Evolutionary conservation across 2,888 invertebrate species (phyloP).

Genomic region (Platycnemis pennipes): DNA sequence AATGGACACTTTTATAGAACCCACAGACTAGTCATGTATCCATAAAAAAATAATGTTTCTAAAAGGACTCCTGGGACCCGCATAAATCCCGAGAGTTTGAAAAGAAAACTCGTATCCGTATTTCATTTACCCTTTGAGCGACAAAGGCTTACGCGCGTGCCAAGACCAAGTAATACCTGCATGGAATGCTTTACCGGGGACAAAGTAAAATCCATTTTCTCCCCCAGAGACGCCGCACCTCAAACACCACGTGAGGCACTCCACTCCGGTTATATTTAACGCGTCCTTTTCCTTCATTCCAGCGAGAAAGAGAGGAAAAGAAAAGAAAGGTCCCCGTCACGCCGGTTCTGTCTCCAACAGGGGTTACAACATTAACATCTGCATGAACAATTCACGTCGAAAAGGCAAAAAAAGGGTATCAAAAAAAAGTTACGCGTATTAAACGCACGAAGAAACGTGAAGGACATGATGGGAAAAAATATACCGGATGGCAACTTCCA

Average conservation of each 20-base stretch:
- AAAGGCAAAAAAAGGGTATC: neutral
- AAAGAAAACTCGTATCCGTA: too few relatives aligned
- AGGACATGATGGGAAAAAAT: neutral
- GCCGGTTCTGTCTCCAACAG: neutral
- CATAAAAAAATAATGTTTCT: too few relatives aligned
- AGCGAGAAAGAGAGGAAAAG: neutral
- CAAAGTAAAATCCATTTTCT: conserved; percentile 5
- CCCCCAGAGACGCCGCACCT: neutral
- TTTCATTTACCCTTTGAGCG: too few relatives aligned
- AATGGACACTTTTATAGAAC: too few relatives aligned
- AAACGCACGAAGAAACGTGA: neutral
- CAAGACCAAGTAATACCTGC: neutral
- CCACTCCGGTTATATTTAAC: neutral
- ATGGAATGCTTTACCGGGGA: neutral
- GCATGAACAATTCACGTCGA: neutral
- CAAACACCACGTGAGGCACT: neutral
- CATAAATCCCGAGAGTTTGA: too few relatives aligned
- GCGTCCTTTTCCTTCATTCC: conserved; percentile 18
- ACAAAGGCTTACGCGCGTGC: neutral
- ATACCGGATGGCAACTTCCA: neutral
- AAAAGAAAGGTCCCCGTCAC: neutral
- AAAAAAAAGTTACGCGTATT: neutral
- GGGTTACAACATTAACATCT: neutral
- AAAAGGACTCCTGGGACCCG: too few relatives aligned
- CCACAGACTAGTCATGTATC: too few relatives aligned